Evolutionary conservation across 2,888 invertebrate genomes (phyloP), one percentile per base, ranked within the genome.

Genomic region (Syrphus vitripennis): DNA sequence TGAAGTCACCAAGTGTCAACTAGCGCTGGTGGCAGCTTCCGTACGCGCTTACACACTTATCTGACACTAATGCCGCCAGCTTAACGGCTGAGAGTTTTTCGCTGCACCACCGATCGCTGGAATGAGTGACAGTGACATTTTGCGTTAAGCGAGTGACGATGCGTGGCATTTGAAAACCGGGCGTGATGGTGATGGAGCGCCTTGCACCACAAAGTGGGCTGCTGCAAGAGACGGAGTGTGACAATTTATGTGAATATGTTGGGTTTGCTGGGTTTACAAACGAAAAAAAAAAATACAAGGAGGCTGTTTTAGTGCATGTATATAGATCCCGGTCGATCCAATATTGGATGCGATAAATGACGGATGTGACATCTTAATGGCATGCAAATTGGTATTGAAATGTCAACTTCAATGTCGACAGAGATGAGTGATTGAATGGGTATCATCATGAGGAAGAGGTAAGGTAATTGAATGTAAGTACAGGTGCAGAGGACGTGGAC

Each of bases 71-170:
- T 63, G 45, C 86, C 74, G 86, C 82, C 86, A 77, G 77, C 86
- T 86, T 86, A 86, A 86, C 77, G 63, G 76, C 74, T 80, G 61
- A 70, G 63, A 74, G 86, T 45, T 55, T 84, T 45, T 65, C 10
- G 42, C n/a, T n/a, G n/a, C 40, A n/a, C 24, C 50, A 34, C 34
- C 34, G 12, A 3, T 24, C 26, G 42, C 37, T 2, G 31, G 50
- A 55, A 87, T 79, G 87, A 87, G 83, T 83, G 83, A 87, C 83
- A 75, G 75, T 87, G 87, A 87, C 87, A 87, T 78, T 83, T 83
- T 50, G 69, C 67, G 82, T 82, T 78, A 77, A 86, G 77, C 55
- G n/a, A 55, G 55, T 50, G 55, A 67, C 75, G 63, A 75, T 67
- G 55, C 48, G 70, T 37, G n/a, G 69, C 69, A 34, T 59, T 53